Evolutionary conservation across 2,888 invertebrate genomes (phyloP).

Genomic region (Horisme vitalbata): DNA sequence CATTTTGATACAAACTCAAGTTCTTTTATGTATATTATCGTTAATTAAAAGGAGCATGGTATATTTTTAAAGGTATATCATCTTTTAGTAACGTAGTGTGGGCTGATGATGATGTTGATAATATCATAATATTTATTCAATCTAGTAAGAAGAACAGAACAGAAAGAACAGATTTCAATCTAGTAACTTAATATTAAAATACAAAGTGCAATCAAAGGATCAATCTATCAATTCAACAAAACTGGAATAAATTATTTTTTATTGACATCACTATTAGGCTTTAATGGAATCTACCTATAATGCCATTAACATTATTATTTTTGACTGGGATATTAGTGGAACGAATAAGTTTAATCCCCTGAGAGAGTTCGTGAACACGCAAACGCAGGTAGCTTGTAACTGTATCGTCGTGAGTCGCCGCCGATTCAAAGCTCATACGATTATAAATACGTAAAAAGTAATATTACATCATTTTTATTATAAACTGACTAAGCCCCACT

Average conservation of each 20-base stretch:
- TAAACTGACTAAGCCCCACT: conserved; percentile 19
- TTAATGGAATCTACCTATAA: conserved; percentile 64
- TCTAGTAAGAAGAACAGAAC: too few relatives aligned
- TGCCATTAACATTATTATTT: conserved; percentile 65
- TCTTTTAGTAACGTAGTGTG: too few relatives aligned
- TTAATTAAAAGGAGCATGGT: too few relatives aligned
- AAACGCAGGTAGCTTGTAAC: conserved; percentile 52
- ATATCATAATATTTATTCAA: too few relatives aligned
- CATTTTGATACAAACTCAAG: too few relatives aligned
- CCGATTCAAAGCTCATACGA: conserved; percentile 22
- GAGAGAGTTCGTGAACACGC: conserved; percentile 62
- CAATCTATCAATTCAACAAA: too few relatives aligned
- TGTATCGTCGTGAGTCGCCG: conserved; percentile 34
- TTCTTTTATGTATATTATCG: too few relatives aligned
- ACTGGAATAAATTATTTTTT: conserved; percentile 54
- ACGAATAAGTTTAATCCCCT: conserved; percentile 66
- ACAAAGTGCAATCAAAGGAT: too few relatives aligned
- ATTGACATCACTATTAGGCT: conserved; percentile 59
- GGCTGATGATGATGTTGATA: too few relatives aligned
- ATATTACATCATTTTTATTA: conserved; percentile 24
- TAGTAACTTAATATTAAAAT: too few relatives aligned
- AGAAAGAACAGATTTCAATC: too few relatives aligned
- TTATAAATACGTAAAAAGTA: conserved; percentile 24
- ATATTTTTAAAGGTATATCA: too few relatives aligned
- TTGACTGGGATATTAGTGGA: conserved; percentile 53